Conservation (phyloP, 2,113 vertebrate genomes). For the Corythornis cristatus region DNA sequence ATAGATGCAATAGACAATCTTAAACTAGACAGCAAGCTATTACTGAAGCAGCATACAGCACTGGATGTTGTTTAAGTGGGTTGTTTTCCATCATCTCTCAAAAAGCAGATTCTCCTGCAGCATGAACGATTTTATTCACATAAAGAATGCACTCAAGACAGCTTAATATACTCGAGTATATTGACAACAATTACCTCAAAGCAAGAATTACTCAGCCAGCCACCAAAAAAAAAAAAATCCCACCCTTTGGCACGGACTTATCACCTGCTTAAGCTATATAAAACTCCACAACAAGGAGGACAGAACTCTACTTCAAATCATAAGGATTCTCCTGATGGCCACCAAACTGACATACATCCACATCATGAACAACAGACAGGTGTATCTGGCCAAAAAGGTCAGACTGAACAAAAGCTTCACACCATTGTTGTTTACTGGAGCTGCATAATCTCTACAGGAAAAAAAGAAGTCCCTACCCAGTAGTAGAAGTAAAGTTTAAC, state of each 20-base stretch:
- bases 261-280: not conserved
- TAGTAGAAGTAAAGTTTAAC: not conserved
- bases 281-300: not conserved
- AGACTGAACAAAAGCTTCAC: not conserved
- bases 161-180: not conserved
- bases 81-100: constrained; percentile 37
- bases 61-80: not conserved
- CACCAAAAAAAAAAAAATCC: not conserved
- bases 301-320: not conserved
- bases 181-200: constrained; percentile 11
- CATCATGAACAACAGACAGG: fast-evolving
- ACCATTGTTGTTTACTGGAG: not conserved
- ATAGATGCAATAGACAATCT: constrained; percentile 8
- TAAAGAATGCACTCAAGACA: not conserved
- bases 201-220: not conserved
- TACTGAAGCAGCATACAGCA: not conserved
- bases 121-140: constrained; percentile 22
- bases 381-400: not conserved
- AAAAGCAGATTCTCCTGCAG: constrained; percentile 7
- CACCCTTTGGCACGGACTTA: not conserved
- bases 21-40: constrained; percentile 33
- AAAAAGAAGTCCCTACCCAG: too few relatives aligned
- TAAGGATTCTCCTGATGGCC: not conserved
- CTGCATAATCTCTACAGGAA: not conserved
- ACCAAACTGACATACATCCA: not conserved